Evolutionary conservation across 2,888 invertebrate species (phyloP).

Genomic region (Eumacrocentrus americanus): DNA sequence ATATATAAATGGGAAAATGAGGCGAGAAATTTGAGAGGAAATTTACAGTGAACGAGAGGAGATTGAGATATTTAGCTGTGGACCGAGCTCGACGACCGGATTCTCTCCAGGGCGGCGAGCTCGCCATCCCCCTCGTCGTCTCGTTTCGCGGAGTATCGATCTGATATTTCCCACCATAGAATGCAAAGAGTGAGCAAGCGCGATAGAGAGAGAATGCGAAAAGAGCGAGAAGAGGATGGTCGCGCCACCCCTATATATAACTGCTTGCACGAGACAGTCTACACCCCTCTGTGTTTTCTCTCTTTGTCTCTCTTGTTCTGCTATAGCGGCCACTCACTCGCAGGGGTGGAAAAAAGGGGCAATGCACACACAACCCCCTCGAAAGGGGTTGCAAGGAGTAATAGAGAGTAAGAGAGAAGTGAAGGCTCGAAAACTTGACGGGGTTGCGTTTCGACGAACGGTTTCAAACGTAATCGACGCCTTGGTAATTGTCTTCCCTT

Average conservation of each 20-base stretch:
- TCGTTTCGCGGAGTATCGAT: conserved; percentile 58
- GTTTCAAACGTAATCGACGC: conserved; percentile 38
- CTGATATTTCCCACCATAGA: conserved; percentile 44
- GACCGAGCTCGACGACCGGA: conserved; percentile 10
- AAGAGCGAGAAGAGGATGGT: conserved; percentile 2
- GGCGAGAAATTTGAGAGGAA: not conserved
- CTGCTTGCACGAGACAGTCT: conserved; percentile 46
- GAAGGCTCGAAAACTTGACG: conserved; percentile 42
- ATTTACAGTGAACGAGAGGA: conserved; percentile 12
- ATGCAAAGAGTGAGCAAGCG: conserved; percentile 9
- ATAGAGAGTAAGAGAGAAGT: conserved; percentile 25
- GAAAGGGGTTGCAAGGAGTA: conserved; percentile 22
- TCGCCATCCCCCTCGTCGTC: conserved; percentile 39
- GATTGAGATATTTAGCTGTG: conserved; percentile 17
- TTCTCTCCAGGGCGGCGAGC: conserved; percentile 29
- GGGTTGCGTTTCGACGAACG: conserved; percentile 43
- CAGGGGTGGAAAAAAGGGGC: conserved; percentile 27
- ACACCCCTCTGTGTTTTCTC: conserved; percentile 36
- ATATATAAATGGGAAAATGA: not conserved
- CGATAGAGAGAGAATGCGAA: not conserved
- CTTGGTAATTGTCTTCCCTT: conserved; percentile 31
- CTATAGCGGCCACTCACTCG: conserved; percentile 9
- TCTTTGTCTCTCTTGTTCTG: conserved; percentile 2
- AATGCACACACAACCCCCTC: conserved; percentile 6
- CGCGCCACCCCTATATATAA: conserved; percentile 22